Evolutionary conservation across 2,888 invertebrate genomes (phyloP).

Genomic region (Ellobium chinense): DNA sequence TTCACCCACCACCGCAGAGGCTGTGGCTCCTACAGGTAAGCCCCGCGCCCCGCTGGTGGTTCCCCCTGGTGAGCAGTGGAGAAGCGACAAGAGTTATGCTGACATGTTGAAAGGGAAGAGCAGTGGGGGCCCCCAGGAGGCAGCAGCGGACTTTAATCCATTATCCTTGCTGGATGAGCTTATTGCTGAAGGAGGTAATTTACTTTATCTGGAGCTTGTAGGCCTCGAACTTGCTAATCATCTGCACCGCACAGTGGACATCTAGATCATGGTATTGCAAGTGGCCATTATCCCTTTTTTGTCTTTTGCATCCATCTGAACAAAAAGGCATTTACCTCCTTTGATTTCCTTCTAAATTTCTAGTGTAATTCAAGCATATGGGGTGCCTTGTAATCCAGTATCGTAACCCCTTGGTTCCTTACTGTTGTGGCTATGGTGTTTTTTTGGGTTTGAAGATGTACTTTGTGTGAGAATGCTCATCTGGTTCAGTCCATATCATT

Average conservation of each 20-base stretch:
- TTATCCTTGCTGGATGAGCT: slow-evolving; percentile 58
- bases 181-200: slow-evolving; percentile 65
- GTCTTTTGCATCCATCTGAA: no score
- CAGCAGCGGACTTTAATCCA: slow-evolving; percentile 39
- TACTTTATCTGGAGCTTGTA: neutral
- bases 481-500: no score
- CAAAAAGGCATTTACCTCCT: no score
- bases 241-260: neutral
- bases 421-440: neutral
- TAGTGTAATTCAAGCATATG: no score
- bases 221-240: slow-evolving; percentile 13
- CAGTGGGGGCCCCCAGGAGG: slow-evolving; percentile 66
- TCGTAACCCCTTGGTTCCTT: neutral
- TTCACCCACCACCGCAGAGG: slow-evolving; percentile 48
- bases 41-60: slow-evolving; percentile 34
- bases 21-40: slow-evolving; percentile 51
- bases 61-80: slow-evolving; percentile 27
- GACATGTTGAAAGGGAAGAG: slow-evolving; percentile 63
- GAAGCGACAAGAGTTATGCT: slow-evolving; percentile 67
- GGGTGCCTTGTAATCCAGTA: no score
- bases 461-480: no score
- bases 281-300: neutral
- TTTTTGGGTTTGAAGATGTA: no score
- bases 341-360: no score
- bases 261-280: neutral